phyloP scores from a whole-genome alignment of 2,888 invertebrate genomes.

The Aplocera efformata region DNA sequence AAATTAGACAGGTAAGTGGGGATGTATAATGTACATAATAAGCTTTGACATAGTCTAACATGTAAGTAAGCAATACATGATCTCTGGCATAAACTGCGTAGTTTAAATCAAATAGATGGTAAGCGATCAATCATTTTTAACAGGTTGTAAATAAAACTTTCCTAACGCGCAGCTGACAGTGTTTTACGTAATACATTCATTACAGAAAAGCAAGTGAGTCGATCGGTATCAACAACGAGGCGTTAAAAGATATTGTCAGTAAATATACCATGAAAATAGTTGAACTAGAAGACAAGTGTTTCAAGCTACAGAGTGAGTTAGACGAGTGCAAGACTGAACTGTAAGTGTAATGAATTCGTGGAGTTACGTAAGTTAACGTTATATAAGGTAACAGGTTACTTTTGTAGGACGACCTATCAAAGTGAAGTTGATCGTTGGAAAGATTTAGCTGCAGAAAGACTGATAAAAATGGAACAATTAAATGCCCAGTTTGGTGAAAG shows the following conservation, averaged over 20 bases:
- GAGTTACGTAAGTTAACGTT: conserved; percentile 44
- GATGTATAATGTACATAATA: too few relatives aligned
- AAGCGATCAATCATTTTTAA: conserved; percentile 47
- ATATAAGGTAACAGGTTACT: too few relatives aligned
- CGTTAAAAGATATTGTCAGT: conserved; percentile 47
- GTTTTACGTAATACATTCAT: conserved; percentile 34
- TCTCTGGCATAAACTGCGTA: conserved; percentile 3
- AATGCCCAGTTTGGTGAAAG: conserved; percentile 81
- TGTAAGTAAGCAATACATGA: too few relatives aligned
- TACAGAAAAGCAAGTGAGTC: conserved; percentile 54
- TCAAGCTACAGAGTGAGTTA: conserved; percentile 64
- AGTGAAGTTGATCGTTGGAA: conserved; percentile 82
- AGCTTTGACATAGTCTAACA: too few relatives aligned
- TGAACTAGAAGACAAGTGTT: conserved; percentile 64
- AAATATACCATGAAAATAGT: conserved; percentile 68
- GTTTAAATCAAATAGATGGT: conserved; percentile 30
- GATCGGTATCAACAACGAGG: conserved; percentile 41
- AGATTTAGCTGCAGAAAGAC: conserved; percentile 83
- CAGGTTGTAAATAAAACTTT: conserved; percentile 39
- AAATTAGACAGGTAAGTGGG: conserved; percentile 62
- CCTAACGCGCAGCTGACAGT: conserved; percentile 28
- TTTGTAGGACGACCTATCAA: conserved; percentile 51
- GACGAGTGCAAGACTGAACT: conserved; percentile 68
- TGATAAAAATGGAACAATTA: conserved; percentile 83
- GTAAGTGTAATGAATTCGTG: conserved; percentile 54